Evolutionary conservation across 2,113 vertebrate genomes (phyloP).

Genomic region (Struthio camelus): DNA sequence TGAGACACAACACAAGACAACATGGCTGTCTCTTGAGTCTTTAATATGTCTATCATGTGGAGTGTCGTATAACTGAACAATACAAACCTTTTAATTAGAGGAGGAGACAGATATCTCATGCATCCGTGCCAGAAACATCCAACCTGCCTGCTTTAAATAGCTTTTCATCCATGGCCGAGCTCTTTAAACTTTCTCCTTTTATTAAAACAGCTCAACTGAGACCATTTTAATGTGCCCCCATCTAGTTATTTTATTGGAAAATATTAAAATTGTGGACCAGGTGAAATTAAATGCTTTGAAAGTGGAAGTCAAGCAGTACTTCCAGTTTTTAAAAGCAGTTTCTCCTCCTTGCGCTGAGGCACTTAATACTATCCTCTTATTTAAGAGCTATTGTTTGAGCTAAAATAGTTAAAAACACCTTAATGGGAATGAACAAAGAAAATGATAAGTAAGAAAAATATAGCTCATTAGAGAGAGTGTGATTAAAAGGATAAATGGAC

Average conservation of each 20-base stretch:
- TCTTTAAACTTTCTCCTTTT: conserved; percentile 72
- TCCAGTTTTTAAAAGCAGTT: conserved; percentile 39
- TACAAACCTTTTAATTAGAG: conserved; percentile 65
- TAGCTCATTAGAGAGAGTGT: conserved; percentile 32
- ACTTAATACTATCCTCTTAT: conserved; percentile 46
- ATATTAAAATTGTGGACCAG: conserved; percentile 60
- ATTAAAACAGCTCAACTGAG: conserved; percentile 73
- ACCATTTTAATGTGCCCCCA: conserved; percentile 65
- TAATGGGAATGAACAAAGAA: conserved; percentile 53
- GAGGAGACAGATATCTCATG: conserved; percentile 53
- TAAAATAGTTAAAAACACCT: conserved; percentile 40
- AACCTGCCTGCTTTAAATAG: conserved; percentile 59
- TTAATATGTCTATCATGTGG: neutral
- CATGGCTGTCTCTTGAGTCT: neutral
- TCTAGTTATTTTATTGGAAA: conserved; percentile 68
- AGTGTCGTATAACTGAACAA: conserved; percentile 44
- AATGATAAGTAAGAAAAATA: conserved; percentile 52
- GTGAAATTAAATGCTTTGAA: conserved; percentile 68
- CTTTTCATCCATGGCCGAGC: conserved; percentile 70
- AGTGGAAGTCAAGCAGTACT: conserved; percentile 54
- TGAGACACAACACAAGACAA: neutral
- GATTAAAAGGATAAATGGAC: conserved; percentile 55
- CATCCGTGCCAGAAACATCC: conserved; percentile 58
- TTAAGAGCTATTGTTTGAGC: conserved; percentile 59
- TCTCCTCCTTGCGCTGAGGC: conserved; percentile 29